Base-by-base conservation (phyloP, 1,140 invertebrate species). In the Holotrichia oblita region DNA sequence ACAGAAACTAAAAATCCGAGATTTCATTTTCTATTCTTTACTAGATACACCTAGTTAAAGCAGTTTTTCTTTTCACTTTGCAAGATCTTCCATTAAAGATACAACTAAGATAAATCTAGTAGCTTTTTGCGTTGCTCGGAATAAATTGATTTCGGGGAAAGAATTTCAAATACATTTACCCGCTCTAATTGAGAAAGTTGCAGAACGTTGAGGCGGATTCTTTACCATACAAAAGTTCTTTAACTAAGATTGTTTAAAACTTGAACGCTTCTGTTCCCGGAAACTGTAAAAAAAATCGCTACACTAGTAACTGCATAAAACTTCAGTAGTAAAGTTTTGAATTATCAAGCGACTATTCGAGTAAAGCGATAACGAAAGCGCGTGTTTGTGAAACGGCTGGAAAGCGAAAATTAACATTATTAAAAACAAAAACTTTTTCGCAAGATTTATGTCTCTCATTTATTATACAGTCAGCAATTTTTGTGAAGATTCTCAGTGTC, bases 121-220 rank as follows among this genome's bases (percentile, higher is more conserved):
- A 6, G 44, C 10, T 9, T 48, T 48, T 12, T 48, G n/a, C n/a
- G n/a, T n/a, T n/a, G n/a, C n/a, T n/a, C n/a, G n/a, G n/a, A n/a
- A n/a, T 48, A 48, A 69, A 69, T 69, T 12, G 22, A 69, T 69
- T 69, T 69, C 27, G 3, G 27, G 10, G 22, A 34, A n/a, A 17
- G 48, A 55, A n/a, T 55, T 55, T 55, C 3, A 55, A 55, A 55
- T 55, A 55, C 7, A 27, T 24, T 69, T 27, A 0, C 4, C 61
- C 6, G 22, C 22, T 69, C 17, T 69, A 69, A 69, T 69, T 69
- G 9, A 34, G 27, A 69, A 69, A 69, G 22, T 69, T 69, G 7
- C 22, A 24, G 6, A 69, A 69, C 8, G 61, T 69, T 69, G 20
- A 27, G 12, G 61, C 22, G 22, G 3, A 27, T 9, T 69, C 48